Conservation (phyloP, 2,113 vertebrate species). For the Xiphias gladius region DNA sequence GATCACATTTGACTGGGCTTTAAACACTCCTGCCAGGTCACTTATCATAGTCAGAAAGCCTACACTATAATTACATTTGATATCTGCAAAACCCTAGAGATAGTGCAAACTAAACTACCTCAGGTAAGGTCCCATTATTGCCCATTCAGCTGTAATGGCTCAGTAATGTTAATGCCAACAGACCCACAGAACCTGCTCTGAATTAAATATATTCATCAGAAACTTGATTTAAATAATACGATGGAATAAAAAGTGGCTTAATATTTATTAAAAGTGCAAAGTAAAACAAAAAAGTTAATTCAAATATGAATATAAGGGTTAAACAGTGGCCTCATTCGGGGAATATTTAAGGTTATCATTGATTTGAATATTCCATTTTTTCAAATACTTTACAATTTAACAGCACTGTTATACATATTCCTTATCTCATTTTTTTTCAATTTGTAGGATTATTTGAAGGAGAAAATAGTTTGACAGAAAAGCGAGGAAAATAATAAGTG, state of each 20-base stretch:
- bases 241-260: neutral
- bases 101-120: constrained; percentile 33
- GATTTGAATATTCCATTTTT: constrained; percentile 1
- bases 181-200: neutral
- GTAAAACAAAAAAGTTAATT: constrained; percentile 55
- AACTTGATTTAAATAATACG: constrained; percentile 24
- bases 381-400: constrained; percentile 2
- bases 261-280: constrained; percentile 38
- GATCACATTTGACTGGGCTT: constrained; percentile 25
- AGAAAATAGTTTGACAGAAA: neutral
- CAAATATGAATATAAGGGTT: constrained; percentile 1
- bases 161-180: constrained; percentile 11
- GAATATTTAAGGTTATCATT: constrained; percentile 28
- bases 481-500: neutral
- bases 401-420: neutral
- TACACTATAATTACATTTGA: constrained; percentile 66
- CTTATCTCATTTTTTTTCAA: neutral
- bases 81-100: constrained; percentile 49
- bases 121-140: constrained; percentile 43
- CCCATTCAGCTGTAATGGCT: constrained; percentile 45
- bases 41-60: constrained; percentile 56
- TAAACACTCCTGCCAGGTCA: constrained; percentile 22
- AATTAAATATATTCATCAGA: constrained; percentile 40
- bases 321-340: neutral
- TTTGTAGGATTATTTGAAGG: constrained; percentile 7